Percentiles rank a stretch among this genome's conserved stretches.
These are phyloP conservation scores for Jaculus jaculus DNA, from an alignment of 2,113 vertebrate species.

Conservation along the genomic window DNA sequence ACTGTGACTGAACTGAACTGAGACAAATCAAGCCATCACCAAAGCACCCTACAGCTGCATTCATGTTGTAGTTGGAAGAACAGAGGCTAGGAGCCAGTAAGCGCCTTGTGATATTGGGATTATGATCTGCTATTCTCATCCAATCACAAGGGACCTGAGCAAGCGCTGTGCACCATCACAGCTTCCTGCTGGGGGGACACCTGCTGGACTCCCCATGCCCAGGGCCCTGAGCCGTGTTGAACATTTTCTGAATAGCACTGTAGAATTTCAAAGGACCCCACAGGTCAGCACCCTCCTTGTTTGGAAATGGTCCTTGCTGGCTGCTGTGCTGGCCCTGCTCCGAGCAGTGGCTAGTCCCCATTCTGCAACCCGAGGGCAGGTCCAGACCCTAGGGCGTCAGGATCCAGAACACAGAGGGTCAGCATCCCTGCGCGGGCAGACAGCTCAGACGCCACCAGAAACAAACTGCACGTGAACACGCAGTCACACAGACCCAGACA, in stretches of 20 bases:
- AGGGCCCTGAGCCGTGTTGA: neutral
- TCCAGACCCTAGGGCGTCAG: neutral
- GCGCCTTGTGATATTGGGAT: neutral
- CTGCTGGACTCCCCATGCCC: neutral
- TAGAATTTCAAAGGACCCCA: neutral
- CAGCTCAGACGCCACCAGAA: neutral
- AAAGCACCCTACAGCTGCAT: neutral
- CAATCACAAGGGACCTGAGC: neutral
- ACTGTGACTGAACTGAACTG: neutral
- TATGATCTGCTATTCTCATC: neutral
- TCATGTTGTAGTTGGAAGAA: neutral
- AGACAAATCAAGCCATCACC: neutral
- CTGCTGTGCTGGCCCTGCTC: neutral
- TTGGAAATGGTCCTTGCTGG: neutral
- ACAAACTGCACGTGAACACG: neutral
- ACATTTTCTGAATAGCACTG: neutral
- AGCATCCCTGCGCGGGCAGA: neutral
- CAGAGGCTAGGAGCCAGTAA: neutral
- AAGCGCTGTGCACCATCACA: neutral
- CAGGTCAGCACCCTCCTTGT: neutral
- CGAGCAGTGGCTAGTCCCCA: neutral
- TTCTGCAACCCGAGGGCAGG: neutral
- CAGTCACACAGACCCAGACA: too few relatives aligned
- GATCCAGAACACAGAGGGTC: neutral
- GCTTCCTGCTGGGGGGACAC: neutral